Conservation (phyloP, 53 echinoderm and acorn worm genomes). For the Pentamera pediparva region DNA sequence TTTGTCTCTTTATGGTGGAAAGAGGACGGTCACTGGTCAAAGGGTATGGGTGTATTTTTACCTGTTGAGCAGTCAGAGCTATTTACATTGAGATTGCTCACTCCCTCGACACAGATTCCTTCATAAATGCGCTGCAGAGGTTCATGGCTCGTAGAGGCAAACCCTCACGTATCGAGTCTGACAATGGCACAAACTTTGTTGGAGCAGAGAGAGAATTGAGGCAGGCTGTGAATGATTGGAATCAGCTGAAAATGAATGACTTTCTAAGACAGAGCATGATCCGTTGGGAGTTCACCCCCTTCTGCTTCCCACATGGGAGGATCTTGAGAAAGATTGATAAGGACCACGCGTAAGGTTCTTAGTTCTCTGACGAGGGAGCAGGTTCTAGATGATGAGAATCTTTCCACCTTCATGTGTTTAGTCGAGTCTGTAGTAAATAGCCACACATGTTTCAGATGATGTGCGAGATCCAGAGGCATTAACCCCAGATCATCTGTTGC, state of each 20-base stretch:
- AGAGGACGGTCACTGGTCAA: not conserved
- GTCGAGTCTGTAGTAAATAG: constrained; percentile 1
- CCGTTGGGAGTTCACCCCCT: too few relatives aligned
- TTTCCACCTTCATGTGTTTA: constrained; percentile 28
- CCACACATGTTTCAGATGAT: constrained; percentile 41
- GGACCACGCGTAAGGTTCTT: constrained; percentile 25
- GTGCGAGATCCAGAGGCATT: constrained; percentile 33
- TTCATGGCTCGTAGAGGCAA: not conserved
- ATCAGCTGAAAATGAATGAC: too few relatives aligned
- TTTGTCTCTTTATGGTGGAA: not conserved
- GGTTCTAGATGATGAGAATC: constrained; percentile 29
- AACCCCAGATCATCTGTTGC: constrained; percentile 5
- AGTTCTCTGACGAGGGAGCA: constrained; percentile 13
- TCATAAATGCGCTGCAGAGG: not conserved
- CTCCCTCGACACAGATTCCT: too few relatives aligned
- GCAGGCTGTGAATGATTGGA: too few relatives aligned
- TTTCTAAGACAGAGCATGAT: too few relatives aligned
- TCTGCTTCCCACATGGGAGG: too few relatives aligned
- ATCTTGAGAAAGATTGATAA: constrained; percentile 33
- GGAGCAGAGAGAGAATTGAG: too few relatives aligned
- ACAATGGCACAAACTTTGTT: too few relatives aligned
- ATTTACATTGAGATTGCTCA: not conserved
- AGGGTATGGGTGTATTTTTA: not conserved
- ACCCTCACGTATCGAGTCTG: not conserved
- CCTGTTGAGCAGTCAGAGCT: not conserved